Percentiles rank a stretch among this genome's conserved stretches.
phyloP scores from a whole-genome alignment of 2,797 vertebrate genomes.

The Botia kubotai region DNA sequence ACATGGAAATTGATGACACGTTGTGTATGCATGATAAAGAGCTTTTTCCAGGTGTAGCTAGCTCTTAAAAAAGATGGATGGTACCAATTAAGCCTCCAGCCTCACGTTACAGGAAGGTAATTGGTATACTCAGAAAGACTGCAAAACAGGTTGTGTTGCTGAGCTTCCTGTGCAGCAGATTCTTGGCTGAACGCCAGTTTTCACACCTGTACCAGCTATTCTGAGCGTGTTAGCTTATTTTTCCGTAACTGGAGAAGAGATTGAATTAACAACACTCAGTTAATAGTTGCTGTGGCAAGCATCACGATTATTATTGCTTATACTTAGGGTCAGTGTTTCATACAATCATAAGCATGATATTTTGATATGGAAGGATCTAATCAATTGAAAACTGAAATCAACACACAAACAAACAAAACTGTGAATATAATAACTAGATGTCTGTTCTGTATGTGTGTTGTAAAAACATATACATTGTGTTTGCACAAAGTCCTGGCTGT shows the following conservation, averaged over 20 bases:
- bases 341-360: background rate
- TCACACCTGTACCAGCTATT: background rate
- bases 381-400: too few relatives aligned
- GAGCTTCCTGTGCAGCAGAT: constrained; percentile 12
- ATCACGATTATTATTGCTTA: background rate
- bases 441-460: too few relatives aligned
- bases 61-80: constrained; percentile 59
- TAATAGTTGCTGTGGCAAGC: background rate
- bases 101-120: constrained; percentile 45
- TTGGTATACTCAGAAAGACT: constrained; percentile 41
- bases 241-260: constrained; percentile 11
- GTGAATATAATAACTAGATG: too few relatives aligned
- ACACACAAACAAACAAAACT: too few relatives aligned
- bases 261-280: background rate
- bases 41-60: constrained; percentile 48
- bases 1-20: constrained; percentile 41
- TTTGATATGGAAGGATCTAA: background rate
- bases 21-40: constrained; percentile 38
- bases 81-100: constrained; percentile 50
- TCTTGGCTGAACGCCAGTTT: background rate
- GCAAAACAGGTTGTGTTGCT: constrained; percentile 33
- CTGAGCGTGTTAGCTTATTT: constrained; percentile 4
- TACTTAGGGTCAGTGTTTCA: background rate
- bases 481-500: too few relatives aligned
- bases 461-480: too few relatives aligned